phyloP scores from a whole-genome alignment of 2,797 vertebrate genomes.

The Premnoplex brunnescens region DNA sequence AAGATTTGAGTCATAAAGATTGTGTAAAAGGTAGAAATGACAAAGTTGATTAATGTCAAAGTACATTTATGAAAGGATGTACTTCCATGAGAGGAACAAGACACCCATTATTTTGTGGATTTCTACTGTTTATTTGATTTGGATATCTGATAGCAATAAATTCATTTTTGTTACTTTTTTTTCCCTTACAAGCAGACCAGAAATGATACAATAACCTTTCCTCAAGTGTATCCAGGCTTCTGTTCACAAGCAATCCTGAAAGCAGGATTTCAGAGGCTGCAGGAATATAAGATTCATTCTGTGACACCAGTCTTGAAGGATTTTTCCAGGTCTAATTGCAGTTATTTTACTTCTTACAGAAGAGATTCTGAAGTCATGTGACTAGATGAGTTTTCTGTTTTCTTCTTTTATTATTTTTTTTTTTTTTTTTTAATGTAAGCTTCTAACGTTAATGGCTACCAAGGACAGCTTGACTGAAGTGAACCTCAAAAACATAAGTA shows the following conservation, averaged over 20 bases:
- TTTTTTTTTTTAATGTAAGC: neutral
- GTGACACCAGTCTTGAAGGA: neutral
- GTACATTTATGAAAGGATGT: constrained; percentile 20
- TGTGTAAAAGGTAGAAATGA: constrained; percentile 21
- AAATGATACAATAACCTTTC: neutral
- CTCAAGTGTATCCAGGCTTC: neutral
- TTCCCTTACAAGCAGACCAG: neutral
- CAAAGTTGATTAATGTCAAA: constrained; percentile 17
- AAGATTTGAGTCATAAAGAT: constrained; percentile 24
- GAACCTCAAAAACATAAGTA: neutral
- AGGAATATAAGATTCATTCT: neutral
- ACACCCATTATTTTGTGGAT: constrained; percentile 33
- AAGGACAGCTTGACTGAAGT: neutral
- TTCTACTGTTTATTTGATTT: constrained; percentile 57
- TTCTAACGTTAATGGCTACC: neutral
- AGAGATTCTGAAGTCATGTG: neutral
- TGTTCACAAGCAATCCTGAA: neutral
- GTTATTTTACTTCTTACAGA: neutral
- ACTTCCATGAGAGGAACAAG: constrained; percentile 32
- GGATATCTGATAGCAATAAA: constrained; percentile 49
- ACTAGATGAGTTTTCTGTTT: neutral
- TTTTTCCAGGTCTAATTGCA: neutral
- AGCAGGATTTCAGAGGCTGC: neutral
- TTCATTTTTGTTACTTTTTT: neutral
- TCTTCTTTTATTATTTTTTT: neutral